A percentile compares a stretch with the other conserved stretches of the same genome.
These are phyloP conservation scores for Avahi laniger DNA, from an alignment of 2,797 vertebrate genomes.

Conservation along the genomic window DNA sequence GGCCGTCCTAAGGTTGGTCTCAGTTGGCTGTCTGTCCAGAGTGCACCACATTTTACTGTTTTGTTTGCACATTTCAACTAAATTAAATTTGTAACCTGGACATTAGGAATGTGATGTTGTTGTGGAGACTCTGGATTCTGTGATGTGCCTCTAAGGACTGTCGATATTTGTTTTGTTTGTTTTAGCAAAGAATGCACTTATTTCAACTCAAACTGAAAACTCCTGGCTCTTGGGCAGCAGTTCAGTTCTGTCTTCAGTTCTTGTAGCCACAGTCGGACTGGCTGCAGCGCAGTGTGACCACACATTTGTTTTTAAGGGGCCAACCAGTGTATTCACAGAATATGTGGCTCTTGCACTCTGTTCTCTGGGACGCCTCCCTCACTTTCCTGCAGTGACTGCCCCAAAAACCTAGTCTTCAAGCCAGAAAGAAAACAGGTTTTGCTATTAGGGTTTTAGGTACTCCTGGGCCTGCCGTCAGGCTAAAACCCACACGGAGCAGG, in stretches of 20 bases:
- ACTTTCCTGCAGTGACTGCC: neutral
- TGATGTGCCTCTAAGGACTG: neutral
- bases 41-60: neutral
- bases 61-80: neutral
- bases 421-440: neutral
- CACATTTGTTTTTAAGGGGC: rapidly evolving
- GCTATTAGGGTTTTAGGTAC: neutral
- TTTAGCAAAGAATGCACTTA: neutral
- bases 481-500: neutral
- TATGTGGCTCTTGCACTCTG: neutral
- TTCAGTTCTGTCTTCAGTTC: neutral
- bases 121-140: neutral
- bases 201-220: neutral
- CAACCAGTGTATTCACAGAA: neutral
- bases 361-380: neutral
- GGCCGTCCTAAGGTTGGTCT: neutral
- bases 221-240: neutral
- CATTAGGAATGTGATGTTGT: neutral
- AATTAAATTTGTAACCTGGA: neutral
- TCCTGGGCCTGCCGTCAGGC: neutral
- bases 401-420: neutral
- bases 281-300: neutral
- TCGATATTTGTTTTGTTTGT: neutral
- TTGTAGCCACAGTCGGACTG: neutral
- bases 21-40: neutral